Base-by-base conservation (phyloP, 2,113 vertebrate species). In the Acrocephalus arundinaceus region DNA sequence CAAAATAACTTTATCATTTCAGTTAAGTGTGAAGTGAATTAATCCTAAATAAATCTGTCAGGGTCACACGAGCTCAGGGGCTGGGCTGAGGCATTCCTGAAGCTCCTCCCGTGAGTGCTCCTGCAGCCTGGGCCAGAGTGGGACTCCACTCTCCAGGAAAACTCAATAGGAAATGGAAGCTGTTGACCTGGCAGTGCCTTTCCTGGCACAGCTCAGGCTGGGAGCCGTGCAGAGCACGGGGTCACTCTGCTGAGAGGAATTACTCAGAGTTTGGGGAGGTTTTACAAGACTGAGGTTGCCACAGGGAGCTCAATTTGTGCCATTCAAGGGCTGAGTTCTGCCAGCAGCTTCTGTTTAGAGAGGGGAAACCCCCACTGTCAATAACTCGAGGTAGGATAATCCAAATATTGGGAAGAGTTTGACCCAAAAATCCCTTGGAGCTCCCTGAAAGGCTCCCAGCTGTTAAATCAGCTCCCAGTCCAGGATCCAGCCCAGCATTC, bases 161-260 rank as follows among this genome's bases (percentile, higher is more conserved):
- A 35, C 68, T 27, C 94, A 16, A 6, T 16, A 55, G 82, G 73
- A 86, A 52, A 45, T 46, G 57, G 45, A n/a, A 21, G 77, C 45
- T 82, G 76, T 5, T 87, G 93, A 72, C 72, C 87, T 71, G 88
- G 9, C 35, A 43, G 57, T 17, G 79, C 75, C 83, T 93, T 71
- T 71, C 51, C 75, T 71, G 85, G 65, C 55, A 4, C 3, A 58
- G 86, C 75, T 15, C 62, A 24, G 85, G n/a, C 67, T 77, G 55
- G 17, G 43, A 70, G 74, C 1, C 12, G 33, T 37, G 85, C 35
- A 85, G 68, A 66, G 15, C 5, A 17, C 67, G 15, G 51, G 1
- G 28, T 16, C 27, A 3, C 28, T 39, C 27, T 35, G 48, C 52
- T 62, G 22, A 46, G 54, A 52, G 67, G 35, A 51, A 43, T 22